Evolutionary conservation across 1,140 invertebrate species (phyloP), one percentile per base, ranked within the genome.

Genomic region (Trichomalopsis sarcophagae): DNA sequence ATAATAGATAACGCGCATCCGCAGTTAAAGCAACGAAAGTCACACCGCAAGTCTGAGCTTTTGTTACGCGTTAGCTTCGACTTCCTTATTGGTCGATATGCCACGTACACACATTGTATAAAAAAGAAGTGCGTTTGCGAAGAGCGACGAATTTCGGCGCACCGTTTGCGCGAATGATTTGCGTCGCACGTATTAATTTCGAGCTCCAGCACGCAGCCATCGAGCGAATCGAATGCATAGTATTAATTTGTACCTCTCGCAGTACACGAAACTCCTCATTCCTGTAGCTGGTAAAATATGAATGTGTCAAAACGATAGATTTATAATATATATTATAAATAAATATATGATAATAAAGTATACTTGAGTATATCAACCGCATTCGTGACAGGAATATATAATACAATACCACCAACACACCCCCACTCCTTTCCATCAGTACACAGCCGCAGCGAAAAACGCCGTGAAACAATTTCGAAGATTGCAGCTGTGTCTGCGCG

Each of bases 231-330:
- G 33, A 36, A 36, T 36, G 5, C 5, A 74, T 74, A 84, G n/a
- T 76, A 77, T 55, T 82, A 77, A 81, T 81, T 85, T 81, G 79
- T 81, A 85, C 68, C 84, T 68, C 6, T 23, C 3, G 77, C 1
- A 50, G 71, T n/a, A n/a, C 27, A 27, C 27, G 21, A 11, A 66
- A 83, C 81, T 78, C 55, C 55, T 50, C 55, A 82, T 86, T 87
- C 82, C 87, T 86, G 84, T 87, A 87, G 87, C 55, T 80, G 10
- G 77, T 84, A 89, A 36, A 36, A 90, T 89, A 79, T 86, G 87
- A 89, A 90, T 89, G 89, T 90, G 90, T 91, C 89, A 88, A 90
- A 89, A 89, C 84, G 89, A 90, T 91, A 91, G 89, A 91, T 91
- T 91, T 91, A 91, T 91, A 90, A 90, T 87, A 91, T 78, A 85